Percentiles rank a stretch among this genome's conserved stretches.
These are phyloP conservation scores for Tethea ocularis DNA, from an alignment of 2,888 invertebrate genomes.

Conservation along the genomic window DNA sequence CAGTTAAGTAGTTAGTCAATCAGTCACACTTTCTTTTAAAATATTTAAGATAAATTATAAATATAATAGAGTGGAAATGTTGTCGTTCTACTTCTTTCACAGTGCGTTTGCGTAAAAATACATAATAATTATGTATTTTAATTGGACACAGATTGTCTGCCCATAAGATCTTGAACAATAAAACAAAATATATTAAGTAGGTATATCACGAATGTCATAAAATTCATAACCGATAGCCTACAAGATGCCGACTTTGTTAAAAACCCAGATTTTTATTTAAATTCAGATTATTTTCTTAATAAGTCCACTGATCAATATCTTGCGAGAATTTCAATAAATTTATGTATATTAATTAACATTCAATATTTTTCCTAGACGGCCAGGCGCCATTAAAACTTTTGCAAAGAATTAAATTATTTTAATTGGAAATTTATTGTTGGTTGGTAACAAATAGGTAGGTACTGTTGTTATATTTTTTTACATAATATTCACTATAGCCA, in stretches of 20 bases:
- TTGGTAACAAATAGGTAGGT: too few relatives aligned
- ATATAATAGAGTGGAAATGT: neutral
- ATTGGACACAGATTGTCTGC: neutral
- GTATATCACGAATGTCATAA: neutral
- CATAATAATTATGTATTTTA: neutral
- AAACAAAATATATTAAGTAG: neutral
- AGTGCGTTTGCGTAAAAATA: neutral
- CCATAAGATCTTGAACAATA: neutral
- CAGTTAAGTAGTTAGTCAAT: too few relatives aligned
- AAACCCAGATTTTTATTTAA: neutral
- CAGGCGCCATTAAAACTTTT: neutral
- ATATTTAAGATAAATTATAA: neutral
- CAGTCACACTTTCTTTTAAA: too few relatives aligned
- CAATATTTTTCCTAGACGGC: neutral
- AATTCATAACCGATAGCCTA: neutral
- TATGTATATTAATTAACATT: neutral
- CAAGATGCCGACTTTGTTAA: neutral
- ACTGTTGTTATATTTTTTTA: too few relatives aligned
- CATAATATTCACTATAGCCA: too few relatives aligned
- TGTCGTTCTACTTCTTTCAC: neutral
- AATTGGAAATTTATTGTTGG: too few relatives aligned
- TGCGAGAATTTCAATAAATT: neutral
- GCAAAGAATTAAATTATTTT: neutral
- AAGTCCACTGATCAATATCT: conserved; percentile 4
- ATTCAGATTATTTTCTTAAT: conserved; percentile 1